Evolutionary conservation across 2,113 vertebrate species (phyloP), one percentile per base, ranked within the genome.

Genomic region (Odobenus rosmarus): DNA sequence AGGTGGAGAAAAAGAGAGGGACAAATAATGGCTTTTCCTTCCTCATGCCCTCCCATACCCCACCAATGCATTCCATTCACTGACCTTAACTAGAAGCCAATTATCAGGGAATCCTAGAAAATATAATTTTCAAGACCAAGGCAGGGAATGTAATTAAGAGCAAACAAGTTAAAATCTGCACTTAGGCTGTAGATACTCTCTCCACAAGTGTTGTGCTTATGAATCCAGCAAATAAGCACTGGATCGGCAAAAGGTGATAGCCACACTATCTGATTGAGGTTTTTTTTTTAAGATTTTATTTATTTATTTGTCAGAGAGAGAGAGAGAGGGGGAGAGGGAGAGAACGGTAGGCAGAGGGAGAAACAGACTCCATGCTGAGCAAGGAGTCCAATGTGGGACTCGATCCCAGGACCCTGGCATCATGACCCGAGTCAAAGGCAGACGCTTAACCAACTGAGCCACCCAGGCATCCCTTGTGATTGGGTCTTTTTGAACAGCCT

Each of bases 11-110:
- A 46, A 23, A 49, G 24, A 79, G 31, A 33, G 7, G 13, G 3
- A 33, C 5, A 59, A 79, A n/a, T 18, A 28, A 7, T 80, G 3
- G 4, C 6, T 21, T 72, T 36, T 80, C 31, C n/a, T 69, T 67
- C 31, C 1, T 31, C 23, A 1, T 69, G 1, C 1, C n/a, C 11
- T 83, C 15, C 28, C 39, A 0, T 74, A 21, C n/a, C 5, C 8
- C 33, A 87, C 26, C 4, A 51, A 18, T 69, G 36, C 28, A 16
- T 80, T 6, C 26, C 9, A 36, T 21, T 77, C 11, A 4, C 18
- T 57, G 19, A 12, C 2, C 5, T 12, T 51, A 82, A 71, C 23
- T 36, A n/a, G 15, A 93, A 79, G 26, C 4, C 5, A 46, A 33
- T 59, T 87, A 4, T 42, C 14, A 79, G 21, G 11, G 26, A 24